Base-by-base conservation (phyloP, 2,113 vertebrate species). In the Sardina pilchardus region DNA sequence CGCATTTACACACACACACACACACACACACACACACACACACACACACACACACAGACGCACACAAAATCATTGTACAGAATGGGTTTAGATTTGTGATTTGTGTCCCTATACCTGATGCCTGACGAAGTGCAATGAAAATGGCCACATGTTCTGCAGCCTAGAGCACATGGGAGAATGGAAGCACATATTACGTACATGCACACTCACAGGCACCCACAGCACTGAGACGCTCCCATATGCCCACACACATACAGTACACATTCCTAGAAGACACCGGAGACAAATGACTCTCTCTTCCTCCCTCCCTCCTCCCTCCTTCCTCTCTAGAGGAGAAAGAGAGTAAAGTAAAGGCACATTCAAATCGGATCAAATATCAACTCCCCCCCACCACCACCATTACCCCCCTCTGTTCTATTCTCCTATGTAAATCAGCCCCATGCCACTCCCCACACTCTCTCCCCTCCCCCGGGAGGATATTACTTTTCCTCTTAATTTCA, bases 401-500 rank as follows among this genome's bases (percentile, higher is more conserved):
- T 9, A 59, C 56, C 45, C 24, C 53, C 78, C n/a, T n/a, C n/a
- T n/a, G n/a, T n/a, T n/a, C n/a, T 80, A 8, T 17, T 59, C n/a
- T 59, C 39, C 48, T 63, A 39, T 21, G 59, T 59, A 63, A 48
- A 50, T 82, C 56, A 78, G 24, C 81, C 53, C n/a, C 53, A 59
- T n/a, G 26, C 63, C 63, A 63, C 3, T 21, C 56, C 30, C n/a
- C 30, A 44, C 53, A n/a, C 75, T 12, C 12, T 8, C n/a, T 81
- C 75, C 81, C 43, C 82, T 80, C 67, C 83, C 84, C 48, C 84
- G 36, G 86, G 87, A 87, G 44, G 47, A 88, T 86, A 56, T 85
- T 84, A 84, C 81, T 87, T 85, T 82, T 85, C 30, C 43, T 44
- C 85, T 84, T 90, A 85, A 92, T 92, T 93, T 91, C 59, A 90